Evolutionary conservation across 2,113 vertebrate genomes (phyloP).

Genomic region (Cairina moschata): DNA sequence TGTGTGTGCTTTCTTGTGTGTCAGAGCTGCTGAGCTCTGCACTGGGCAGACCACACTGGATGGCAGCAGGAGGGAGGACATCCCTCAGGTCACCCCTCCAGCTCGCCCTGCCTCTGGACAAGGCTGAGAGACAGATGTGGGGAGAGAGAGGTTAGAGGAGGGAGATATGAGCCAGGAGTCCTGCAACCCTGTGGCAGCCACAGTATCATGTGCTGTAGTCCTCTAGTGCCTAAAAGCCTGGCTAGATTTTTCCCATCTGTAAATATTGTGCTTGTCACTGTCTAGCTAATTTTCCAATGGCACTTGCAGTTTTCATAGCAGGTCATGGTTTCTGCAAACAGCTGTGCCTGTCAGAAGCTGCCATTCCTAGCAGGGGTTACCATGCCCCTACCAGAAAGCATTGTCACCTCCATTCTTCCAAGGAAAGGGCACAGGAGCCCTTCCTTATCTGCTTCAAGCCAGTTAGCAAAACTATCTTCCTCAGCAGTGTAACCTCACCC

Average conservation of each 20-base stretch:
- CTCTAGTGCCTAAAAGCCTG: background rate
- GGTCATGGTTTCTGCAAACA: conserved; percentile 22
- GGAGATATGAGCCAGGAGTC: background rate
- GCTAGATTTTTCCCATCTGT: background rate
- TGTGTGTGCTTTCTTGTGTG: background rate
- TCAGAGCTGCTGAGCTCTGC: background rate
- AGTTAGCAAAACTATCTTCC: background rate
- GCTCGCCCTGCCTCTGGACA: background rate
- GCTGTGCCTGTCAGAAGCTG: conserved; percentile 41
- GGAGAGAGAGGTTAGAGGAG: background rate
- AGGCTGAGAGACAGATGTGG: background rate
- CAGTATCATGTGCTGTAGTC: background rate
- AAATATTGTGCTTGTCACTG: background rate
- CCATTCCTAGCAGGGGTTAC: conserved; percentile 5
- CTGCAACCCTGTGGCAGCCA: background rate
- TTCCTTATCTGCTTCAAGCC: conserved; percentile 25
- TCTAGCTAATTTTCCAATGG: conserved; percentile 10
- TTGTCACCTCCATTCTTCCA: conserved; percentile 17
- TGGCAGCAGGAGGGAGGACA: background rate
- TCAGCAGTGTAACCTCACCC: background rate
- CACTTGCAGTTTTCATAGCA: conserved; percentile 10
- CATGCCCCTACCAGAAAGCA: background rate
- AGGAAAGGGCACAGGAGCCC: background rate
- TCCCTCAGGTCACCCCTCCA: background rate
- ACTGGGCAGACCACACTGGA: background rate